phyloP scores from a whole-genome alignment of 2,888 invertebrate genomes.

The Ecdyonurus torrentis region DNA sequence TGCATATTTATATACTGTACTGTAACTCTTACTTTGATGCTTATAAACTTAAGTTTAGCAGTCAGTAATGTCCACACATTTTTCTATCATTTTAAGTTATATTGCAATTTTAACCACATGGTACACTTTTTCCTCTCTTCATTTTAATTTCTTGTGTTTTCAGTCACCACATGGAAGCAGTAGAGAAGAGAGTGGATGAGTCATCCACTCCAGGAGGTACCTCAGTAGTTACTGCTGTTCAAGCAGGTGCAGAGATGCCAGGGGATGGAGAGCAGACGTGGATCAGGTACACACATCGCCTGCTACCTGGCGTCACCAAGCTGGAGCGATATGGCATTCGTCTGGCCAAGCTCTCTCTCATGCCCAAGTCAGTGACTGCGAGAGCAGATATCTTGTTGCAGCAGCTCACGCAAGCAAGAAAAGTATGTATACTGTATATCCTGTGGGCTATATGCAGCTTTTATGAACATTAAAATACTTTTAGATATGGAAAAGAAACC shows the following conservation, averaged over 20 bases:
- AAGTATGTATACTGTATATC: no score
- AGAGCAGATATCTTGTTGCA: conserved; percentile 23
- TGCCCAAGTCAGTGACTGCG: conserved; percentile 38
- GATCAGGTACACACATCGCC: conserved; percentile 37
- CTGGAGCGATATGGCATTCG: conserved; percentile 47
- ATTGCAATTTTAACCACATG: conserved; percentile 5
- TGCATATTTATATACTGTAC: no score
- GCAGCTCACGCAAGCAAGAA: not conserved
- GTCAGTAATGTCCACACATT: no score
- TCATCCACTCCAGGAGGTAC: no score
- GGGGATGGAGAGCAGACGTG: not conserved
- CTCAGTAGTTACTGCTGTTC: no score
- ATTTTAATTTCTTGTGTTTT: conserved; percentile 10
- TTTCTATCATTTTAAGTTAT: no score
- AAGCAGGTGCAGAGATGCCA: not conserved
- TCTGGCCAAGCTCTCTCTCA: conserved; percentile 40
- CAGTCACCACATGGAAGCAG: conserved; percentile 34
- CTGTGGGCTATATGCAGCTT: no score
- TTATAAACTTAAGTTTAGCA: no score
- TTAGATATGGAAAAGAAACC: no score
- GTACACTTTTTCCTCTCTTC: conserved; percentile 3
- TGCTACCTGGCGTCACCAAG: conserved; percentile 39
- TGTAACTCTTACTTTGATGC: no score
- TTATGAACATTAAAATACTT: no score
- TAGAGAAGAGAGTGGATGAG: not conserved